Percentiles rank a stretch among this genome's conserved stretches.
Evolutionary conservation across 2,888 invertebrate species (phyloP).

Genomic region (Cryptocheilus praepositus): DNA sequence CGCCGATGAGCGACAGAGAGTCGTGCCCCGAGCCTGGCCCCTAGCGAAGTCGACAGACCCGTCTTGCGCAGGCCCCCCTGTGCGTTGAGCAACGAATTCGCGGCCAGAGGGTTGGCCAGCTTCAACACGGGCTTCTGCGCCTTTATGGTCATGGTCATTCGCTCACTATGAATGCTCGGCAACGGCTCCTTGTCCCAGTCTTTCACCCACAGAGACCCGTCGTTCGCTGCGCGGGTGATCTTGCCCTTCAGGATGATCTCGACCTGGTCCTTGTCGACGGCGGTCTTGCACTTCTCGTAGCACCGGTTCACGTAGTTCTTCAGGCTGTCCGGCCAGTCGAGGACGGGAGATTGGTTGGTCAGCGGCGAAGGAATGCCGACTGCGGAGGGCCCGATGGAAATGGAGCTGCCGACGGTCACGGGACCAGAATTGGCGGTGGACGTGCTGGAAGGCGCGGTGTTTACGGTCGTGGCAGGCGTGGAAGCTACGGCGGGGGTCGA

Average conservation of each 20-base stretch:
- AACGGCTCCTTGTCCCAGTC: slow-evolving; percentile 97
- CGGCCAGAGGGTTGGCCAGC: slow-evolving; percentile 50
- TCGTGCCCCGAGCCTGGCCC: slow-evolving; percentile 78
- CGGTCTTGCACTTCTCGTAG: slow-evolving; percentile 92
- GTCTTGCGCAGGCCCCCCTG: slow-evolving; percentile 69
- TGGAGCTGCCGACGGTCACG: slow-evolving; percentile 54
- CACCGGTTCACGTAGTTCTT: slow-evolving; percentile 94
- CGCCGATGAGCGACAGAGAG: slow-evolving; percentile 71
- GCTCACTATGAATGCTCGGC: slow-evolving; percentile 90
- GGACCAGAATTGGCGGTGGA: slow-evolving; percentile 53
- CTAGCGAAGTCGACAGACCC: slow-evolving; percentile 78
- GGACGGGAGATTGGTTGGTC: slow-evolving; percentile 74
- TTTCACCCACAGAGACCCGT: slow-evolving; percentile 90
- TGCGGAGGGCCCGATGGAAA: slow-evolving; percentile 24
- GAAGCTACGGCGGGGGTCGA: slow-evolving; percentile 71
- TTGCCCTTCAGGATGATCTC: slow-evolving; percentile 96
- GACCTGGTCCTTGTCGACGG: slow-evolving; percentile 94
- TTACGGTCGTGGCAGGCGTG: slow-evolving; percentile 75
- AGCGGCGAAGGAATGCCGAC: slow-evolving; percentile 60
- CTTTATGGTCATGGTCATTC: slow-evolving; percentile 81
- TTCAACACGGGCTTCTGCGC: slow-evolving; percentile 76
- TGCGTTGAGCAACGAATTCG: slow-evolving; percentile 51
- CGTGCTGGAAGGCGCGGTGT: slow-evolving; percentile 48
- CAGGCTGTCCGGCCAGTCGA: slow-evolving; percentile 86
- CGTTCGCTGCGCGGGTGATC: slow-evolving; percentile 92